These are phyloP conservation scores for Platysternon megacephalum DNA, from an alignment of 2,113 vertebrate species.

Conservation along the genomic window DNA sequence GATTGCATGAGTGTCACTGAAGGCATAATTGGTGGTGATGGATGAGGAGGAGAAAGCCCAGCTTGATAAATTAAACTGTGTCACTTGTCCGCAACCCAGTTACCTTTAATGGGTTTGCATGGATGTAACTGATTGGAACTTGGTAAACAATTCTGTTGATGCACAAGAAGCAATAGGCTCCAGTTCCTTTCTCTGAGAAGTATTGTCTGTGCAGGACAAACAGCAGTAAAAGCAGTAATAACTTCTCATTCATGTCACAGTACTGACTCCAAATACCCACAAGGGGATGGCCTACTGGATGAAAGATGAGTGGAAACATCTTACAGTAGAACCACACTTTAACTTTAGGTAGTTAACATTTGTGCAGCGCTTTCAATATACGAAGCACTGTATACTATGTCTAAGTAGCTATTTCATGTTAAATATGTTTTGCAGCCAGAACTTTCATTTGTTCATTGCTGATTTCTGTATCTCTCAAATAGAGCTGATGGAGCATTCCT, in stretches of 20 bases:
- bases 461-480: conserved; percentile 14
- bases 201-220: neutral
- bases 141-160: neutral
- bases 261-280: neutral
- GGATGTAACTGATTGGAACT: neutral
- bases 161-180: neutral
- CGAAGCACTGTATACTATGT: neutral
- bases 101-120: neutral
- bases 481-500: conserved; percentile 86
- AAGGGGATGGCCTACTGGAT: neutral
- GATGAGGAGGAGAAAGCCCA: neutral
- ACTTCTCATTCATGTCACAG: neutral
- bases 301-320: neutral
- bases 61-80: neutral
- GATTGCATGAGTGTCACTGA: neutral
- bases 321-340: neutral
- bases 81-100: neutral
- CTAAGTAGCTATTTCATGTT: neutral
- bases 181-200: neutral
- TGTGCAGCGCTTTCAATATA: neutral
- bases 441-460: neutral
- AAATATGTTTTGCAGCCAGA: neutral
- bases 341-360: neutral
- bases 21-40: neutral
- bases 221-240: neutral